Evolutionary conservation across 2,113 vertebrate genomes (phyloP).

Genomic region (Oryctolagus cuniculus): mOryCun1.1 NC_091453.1:116779501-116780000

Average conservation of each 20-base stretch:
- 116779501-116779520: neutral
- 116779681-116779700: neutral
- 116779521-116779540: neutral
- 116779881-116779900: neutral
- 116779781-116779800: neutral
- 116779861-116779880: neutral
- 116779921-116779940: too few species aligned
- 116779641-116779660: neutral
- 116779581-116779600: neutral
- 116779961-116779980: too few species aligned
- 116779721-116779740: neutral
- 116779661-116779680: neutral
- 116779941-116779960: too few species aligned
- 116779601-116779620: neutral
- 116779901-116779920: too few species aligned
- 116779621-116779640: neutral
- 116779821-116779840: neutral
- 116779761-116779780: neutral
- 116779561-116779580: neutral
- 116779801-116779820: neutral
- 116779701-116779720: neutral
- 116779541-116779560: neutral
- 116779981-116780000: too few species aligned
- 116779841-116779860: neutral
- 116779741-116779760: conserved; percentile 3